A percentile compares a stretch with the other conserved stretches of the same genome.
phyloP scores from a whole-genome alignment of 2,113 vertebrate species.

The Synodontis membranacea region DNA sequence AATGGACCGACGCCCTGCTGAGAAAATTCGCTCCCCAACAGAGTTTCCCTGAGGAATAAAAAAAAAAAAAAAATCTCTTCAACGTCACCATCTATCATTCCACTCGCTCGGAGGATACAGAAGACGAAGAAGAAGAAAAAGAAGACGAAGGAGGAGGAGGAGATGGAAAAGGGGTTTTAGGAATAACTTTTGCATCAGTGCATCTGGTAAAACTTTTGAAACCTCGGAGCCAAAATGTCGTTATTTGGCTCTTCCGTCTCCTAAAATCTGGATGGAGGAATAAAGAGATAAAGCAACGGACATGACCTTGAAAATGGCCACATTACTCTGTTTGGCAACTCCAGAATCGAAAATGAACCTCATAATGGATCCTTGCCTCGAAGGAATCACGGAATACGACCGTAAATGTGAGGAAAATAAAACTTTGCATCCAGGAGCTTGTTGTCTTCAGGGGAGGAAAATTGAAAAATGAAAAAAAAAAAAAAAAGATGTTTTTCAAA shows the following conservation, averaged over 20 bases:
- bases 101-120: constrained; percentile 46
- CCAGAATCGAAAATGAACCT: not conserved
- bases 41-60: constrained; percentile 54
- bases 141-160: not conserved
- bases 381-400: constrained; percentile 3
- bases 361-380: constrained; percentile 16
- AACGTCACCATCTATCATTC: constrained; percentile 63
- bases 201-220: not conserved
- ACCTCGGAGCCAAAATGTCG: constrained; percentile 23
- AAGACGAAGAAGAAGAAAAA: not conserved
- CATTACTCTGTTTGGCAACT: constrained; percentile 1
- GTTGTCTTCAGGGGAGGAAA: not conserved
- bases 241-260: not conserved
- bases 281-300: not conserved
- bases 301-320: constrained; percentile 30
- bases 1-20: constrained; percentile 67
- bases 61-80: constrained; percentile 55
- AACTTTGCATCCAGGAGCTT: not conserved
- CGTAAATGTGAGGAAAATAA: not conserved
- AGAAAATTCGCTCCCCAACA: constrained; percentile 59
- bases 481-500: not conserved
- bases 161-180: constrained; percentile 6
- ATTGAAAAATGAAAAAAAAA: not conserved
- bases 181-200: constrained; percentile 37
- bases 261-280: constrained; percentile 1